Evolutionary conservation across 35 echinoderm and acorn worm species (phyloP).

Genomic region (Chiridota heheva): DNA sequence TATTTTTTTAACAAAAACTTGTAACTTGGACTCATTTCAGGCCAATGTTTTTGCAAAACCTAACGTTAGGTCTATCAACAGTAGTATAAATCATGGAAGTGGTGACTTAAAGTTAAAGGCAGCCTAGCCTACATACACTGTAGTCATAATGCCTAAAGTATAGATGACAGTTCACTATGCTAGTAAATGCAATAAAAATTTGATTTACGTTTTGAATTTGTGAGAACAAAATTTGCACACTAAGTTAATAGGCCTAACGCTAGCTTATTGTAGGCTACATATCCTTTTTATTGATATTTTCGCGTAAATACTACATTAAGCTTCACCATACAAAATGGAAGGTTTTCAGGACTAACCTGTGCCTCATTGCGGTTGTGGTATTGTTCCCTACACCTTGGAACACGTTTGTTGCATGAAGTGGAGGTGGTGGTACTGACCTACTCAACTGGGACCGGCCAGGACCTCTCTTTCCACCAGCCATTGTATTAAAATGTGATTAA

Average conservation of each 20-base stretch:
- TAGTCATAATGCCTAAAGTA: too few relatives aligned
- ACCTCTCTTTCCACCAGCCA: constrained; percentile 85
- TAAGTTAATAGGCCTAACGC: background rate
- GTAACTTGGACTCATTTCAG: too few relatives aligned
- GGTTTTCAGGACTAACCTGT: constrained; percentile 47
- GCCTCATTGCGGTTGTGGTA: constrained; percentile 57
- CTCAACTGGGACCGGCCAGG: constrained; percentile 82
- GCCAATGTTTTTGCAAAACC: too few relatives aligned
- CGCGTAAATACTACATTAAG: background rate
- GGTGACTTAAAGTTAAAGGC: too few relatives aligned
- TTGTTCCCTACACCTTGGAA: constrained; percentile 36
- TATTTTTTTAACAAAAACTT: too few relatives aligned
- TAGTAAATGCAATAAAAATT: background rate
- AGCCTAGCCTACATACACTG: too few relatives aligned
- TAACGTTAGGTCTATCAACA: too few relatives aligned
- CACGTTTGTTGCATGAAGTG: constrained; percentile 83
- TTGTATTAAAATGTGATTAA: too few relatives aligned
- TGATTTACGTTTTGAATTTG: background rate
- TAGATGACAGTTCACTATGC: too few relatives aligned
- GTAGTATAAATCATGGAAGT: too few relatives aligned
- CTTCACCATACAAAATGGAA: background rate
- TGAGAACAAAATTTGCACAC: background rate
- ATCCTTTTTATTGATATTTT: background rate
- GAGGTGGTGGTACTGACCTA: constrained; percentile 80
- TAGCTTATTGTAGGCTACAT: background rate